These are phyloP conservation scores for Ernsta delagoae DNA, from an alignment of 2,888 invertebrate genomes.

Conservation along the genomic window DNA sequence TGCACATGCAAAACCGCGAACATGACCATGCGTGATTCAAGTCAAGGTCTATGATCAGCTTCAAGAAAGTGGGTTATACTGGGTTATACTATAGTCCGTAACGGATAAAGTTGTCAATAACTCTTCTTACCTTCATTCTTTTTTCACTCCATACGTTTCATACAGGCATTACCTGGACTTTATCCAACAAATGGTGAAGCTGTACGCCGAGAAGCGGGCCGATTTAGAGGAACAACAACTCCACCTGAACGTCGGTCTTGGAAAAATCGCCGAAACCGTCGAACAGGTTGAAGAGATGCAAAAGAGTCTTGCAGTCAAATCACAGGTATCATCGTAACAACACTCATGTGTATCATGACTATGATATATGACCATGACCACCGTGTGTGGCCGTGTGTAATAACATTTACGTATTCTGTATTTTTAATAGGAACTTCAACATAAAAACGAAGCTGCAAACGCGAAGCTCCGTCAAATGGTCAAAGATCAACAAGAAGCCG, in stretches of 20 bases:
- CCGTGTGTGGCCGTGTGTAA: no score
- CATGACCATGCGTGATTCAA: no score
- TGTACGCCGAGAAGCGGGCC: constrained; percentile 98
- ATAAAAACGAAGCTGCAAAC: constrained; percentile 99
- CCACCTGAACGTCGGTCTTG: constrained; percentile 98
- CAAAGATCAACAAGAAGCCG: constrained; percentile 99
- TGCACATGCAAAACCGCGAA: no score
- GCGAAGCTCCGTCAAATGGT: constrained; percentile 99
- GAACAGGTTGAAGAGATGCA: constrained; percentile 99
- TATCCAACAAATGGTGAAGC: constrained; percentile 99
- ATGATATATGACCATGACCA: no score
- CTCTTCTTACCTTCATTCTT: no score
- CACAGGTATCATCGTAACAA: constrained; percentile 83
- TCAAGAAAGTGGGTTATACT: no score
- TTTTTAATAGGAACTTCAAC: constrained; percentile 90
- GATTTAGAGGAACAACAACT: constrained; percentile 99
- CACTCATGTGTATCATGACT: background rate
- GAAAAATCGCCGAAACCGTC: constrained; percentile 99
- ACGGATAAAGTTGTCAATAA: no score
- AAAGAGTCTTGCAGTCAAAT: constrained; percentile 98
- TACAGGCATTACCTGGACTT: constrained; percentile 97
- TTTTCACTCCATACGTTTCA: background rate
- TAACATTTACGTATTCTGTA: background rate
- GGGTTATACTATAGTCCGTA: no score
- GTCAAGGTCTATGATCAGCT: no score